These are phyloP conservation scores for Phocoena phocoena DNA, from an alignment of 2,113 vertebrate genomes.

Conservation along the genomic window DNA sequence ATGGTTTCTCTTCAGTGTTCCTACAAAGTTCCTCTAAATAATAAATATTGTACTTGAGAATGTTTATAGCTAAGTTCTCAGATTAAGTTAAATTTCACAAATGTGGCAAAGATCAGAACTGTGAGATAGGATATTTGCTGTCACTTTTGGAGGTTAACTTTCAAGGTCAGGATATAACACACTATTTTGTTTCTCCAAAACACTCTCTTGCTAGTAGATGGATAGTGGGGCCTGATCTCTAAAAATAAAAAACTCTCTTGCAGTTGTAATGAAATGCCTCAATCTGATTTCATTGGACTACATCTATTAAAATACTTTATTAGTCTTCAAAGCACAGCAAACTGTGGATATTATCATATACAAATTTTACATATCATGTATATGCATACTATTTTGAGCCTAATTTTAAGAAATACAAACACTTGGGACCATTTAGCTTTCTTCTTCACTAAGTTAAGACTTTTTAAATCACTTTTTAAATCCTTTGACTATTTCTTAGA, in stretches of 20 bases:
- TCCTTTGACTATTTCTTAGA: neutral
- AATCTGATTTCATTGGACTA: neutral
- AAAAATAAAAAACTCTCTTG: neutral
- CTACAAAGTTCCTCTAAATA: slow-evolving; percentile 31
- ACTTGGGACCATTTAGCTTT: neutral
- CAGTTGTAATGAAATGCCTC: neutral
- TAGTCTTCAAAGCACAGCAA: slow-evolving; percentile 39
- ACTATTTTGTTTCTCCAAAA: neutral
- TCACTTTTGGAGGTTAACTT: neutral
- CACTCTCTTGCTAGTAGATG: neutral
- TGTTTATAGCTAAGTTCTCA: neutral
- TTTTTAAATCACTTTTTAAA: neutral
- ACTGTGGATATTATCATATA: neutral
- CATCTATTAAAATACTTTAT: neutral
- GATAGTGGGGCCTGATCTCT: neutral
- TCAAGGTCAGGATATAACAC: neutral
- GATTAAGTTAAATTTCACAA: slow-evolving; percentile 34
- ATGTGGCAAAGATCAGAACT: neutral
- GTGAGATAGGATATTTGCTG: neutral
- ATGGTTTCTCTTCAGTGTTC: slow-evolving; percentile 42
- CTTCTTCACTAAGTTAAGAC: neutral
- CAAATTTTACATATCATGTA: neutral
- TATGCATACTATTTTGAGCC: neutral
- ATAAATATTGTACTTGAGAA: slow-evolving; percentile 50
- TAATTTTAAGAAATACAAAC: neutral